These are phyloP conservation scores for Melipona bicolor DNA, from an alignment of 2,888 invertebrate species.

Conservation along the genomic window DNA sequence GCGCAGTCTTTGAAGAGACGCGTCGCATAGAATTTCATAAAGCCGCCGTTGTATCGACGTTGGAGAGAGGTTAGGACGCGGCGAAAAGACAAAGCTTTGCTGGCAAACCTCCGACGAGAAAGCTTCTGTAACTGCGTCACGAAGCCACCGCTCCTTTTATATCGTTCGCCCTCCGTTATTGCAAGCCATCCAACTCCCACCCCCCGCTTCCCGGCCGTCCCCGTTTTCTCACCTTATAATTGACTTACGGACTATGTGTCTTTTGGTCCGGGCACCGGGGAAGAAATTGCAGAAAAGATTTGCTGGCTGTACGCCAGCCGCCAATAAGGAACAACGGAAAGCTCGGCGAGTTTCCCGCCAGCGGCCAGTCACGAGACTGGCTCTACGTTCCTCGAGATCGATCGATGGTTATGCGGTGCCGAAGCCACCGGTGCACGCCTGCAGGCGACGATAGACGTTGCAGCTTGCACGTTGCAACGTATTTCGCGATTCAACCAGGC, in stretches of 20 bases:
- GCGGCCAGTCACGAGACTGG: conserved; percentile 50
- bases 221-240: conserved; percentile 60
- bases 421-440: conserved; percentile 31
- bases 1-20: not conserved
- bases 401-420: conserved; percentile 59
- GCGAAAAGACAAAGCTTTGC: conserved; percentile 26
- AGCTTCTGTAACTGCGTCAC: conserved; percentile 26
- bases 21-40: conserved; percentile 26
- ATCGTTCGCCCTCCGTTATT: conserved; percentile 53
- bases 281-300: conserved; percentile 65
- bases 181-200: conserved; percentile 3
- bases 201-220: not conserved
- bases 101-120: conserved; percentile 9
- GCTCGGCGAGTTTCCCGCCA: conserved; percentile 43
- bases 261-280: conserved; percentile 30
- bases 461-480: not conserved
- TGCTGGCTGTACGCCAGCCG: conserved; percentile 63
- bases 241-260: conserved; percentile 65
- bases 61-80: not conserved
- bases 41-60: not conserved
- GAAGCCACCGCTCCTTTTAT: conserved; percentile 38
- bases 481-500: not conserved
- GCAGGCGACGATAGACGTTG: conserved; percentile 40
- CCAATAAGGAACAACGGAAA: conserved; percentile 56
- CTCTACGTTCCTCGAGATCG: conserved; percentile 41